Conservation (phyloP, 2,797 vertebrate species). For the Morelia viridis region DNA sequence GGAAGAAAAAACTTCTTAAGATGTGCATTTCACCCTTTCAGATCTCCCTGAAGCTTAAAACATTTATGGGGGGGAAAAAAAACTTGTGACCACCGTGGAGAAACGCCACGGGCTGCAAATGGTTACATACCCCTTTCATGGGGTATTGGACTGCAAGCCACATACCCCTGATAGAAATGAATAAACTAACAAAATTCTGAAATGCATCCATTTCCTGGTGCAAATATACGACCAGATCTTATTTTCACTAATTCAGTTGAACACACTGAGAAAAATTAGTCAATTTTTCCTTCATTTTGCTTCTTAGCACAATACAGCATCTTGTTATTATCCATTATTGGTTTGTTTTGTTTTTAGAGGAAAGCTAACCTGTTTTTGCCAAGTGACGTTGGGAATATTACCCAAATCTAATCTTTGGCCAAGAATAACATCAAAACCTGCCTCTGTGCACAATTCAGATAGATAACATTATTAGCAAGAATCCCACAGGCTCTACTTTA, state of each 20-base stretch:
- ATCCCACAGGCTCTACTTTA: constrained; percentile 7
- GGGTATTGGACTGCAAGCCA: too few species aligned
- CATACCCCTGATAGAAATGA: not conserved
- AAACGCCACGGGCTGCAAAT: too few species aligned
- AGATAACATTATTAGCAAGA: constrained; percentile 20
- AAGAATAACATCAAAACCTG: constrained; percentile 17
- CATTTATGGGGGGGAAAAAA: too few species aligned
- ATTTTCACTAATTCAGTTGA: constrained; percentile 20
- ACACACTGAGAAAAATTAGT: constrained; percentile 5
- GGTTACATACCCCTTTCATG: too few species aligned
- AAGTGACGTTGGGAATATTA: not conserved
- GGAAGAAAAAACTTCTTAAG: too few species aligned
- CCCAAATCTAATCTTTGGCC: constrained; percentile 33
- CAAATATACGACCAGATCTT: not conserved
- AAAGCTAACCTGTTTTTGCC: constrained; percentile 32
- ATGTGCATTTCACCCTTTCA: too few species aligned
- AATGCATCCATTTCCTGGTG: not conserved
- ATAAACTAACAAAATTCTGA: not conserved
- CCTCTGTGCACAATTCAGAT: not conserved
- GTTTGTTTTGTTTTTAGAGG: not conserved
- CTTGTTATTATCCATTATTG: constrained; percentile 10
- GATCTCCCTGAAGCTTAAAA: too few species aligned
- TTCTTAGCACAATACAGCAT: constrained; percentile 3
- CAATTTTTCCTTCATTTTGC: constrained; percentile 30
- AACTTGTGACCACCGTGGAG: too few species aligned